Percentiles rank a stretch among this genome's conserved stretches.
Conservation (phyloP, 2,797 vertebrate genomes). For the Podargus strigoides region DNA sequence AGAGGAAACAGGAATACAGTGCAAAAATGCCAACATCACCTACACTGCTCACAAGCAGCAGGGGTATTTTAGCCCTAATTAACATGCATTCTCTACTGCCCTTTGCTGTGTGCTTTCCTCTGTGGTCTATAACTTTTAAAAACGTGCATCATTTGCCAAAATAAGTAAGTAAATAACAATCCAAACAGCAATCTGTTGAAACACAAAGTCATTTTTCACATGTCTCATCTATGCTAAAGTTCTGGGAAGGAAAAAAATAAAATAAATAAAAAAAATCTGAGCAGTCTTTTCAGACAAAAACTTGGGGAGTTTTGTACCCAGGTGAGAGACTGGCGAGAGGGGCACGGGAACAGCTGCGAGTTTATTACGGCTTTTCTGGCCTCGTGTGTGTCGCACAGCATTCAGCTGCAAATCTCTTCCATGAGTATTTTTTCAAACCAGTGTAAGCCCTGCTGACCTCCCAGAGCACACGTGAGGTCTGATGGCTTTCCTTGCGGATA, state of each 20-base stretch:
- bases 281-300: not conserved
- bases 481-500: fast-evolving
- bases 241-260: not conserved
- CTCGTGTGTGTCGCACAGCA: not conserved
- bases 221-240: not conserved
- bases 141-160: not conserved
- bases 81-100: not conserved
- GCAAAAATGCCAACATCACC: not conserved
- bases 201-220: not conserved
- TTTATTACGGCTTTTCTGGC: not conserved
- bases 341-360: not conserved
- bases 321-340: not conserved
- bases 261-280: not conserved
- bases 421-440: not conserved
- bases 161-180: not conserved
- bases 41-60: not conserved
- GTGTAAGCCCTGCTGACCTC: not conserved
- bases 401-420: not conserved
- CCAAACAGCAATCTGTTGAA: not conserved
- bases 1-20: not conserved
- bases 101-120: not conserved
- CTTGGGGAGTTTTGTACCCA: not conserved
- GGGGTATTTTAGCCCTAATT: not conserved
- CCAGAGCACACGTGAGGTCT: not conserved
- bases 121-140: not conserved